Conservation (phyloP, 2,888 invertebrate genomes). For the Creontiades dilutus region DNA sequence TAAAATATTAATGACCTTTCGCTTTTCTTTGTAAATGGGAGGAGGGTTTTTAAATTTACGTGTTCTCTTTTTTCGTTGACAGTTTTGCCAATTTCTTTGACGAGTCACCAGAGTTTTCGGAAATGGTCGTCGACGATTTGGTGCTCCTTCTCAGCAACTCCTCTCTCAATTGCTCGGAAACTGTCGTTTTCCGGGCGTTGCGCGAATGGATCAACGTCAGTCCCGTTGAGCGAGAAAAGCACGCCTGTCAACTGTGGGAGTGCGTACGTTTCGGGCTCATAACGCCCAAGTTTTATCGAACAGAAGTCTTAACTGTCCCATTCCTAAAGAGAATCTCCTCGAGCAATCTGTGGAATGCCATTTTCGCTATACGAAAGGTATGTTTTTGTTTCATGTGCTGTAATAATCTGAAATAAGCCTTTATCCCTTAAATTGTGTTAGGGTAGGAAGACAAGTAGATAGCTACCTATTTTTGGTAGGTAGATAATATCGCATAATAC, state of each 20-base stretch:
- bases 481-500: no score
- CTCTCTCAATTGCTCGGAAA: slow-evolving; percentile 82
- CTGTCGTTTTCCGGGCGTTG: slow-evolving; percentile 54
- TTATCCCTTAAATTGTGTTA: no score
- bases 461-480: no score
- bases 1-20: no score
- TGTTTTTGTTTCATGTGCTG: no score
- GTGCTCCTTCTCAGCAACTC: slow-evolving; percentile 84
- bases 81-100: slow-evolving; percentile 57
- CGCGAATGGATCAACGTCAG: slow-evolving; percentile 84
- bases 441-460: no score
- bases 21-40: no score
- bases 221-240: slow-evolving; percentile 80
- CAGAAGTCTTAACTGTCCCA: slow-evolving; percentile 79
- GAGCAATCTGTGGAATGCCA: slow-evolving; percentile 43
- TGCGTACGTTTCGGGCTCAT: slow-evolving; percentile 85
- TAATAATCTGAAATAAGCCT: no score
- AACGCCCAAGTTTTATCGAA: slow-evolving; percentile 81
- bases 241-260: slow-evolving; percentile 82
- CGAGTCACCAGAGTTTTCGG: slow-evolving; percentile 44
- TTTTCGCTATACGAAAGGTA: neutral
- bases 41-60: no score
- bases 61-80: no score
- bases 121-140: slow-evolving; percentile 80
- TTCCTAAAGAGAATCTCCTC: slow-evolving; percentile 19